Evolutionary conservation across 2,113 vertebrate species (phyloP).

Genomic region (Dunckerocampus dactyliophorus): DNA sequence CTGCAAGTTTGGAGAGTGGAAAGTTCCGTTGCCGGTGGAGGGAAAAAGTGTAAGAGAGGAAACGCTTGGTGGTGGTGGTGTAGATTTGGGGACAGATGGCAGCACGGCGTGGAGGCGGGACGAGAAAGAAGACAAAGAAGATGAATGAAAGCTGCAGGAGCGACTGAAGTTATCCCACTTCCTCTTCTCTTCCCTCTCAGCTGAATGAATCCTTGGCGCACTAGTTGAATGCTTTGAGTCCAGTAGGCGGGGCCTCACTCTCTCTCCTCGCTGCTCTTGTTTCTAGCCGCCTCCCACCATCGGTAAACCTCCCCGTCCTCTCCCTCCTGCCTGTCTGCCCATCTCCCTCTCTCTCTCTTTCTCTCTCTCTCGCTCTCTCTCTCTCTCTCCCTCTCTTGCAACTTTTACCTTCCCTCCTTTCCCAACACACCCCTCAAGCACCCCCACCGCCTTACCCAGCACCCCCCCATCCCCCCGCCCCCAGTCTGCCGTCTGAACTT

Average conservation of each 20-base stretch:
- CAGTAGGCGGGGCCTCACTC: constrained; percentile 19
- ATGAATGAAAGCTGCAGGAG: background rate
- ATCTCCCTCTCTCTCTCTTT: constrained; percentile 28
- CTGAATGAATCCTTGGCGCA: constrained; percentile 22
- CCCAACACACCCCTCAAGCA: background rate
- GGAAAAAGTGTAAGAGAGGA: constrained; percentile 25
- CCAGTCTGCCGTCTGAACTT: background rate
- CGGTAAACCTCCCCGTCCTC: background rate
- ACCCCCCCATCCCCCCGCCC: background rate
- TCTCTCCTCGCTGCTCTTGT: constrained; percentile 20
- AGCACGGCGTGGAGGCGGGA: constrained; percentile 55
- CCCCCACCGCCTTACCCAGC: background rate
- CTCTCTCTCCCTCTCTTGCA: constrained; percentile 38
- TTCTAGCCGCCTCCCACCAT: too few relatives aligned
- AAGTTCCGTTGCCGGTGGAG: background rate
- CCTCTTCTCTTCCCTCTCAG: background rate
- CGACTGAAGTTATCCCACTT: background rate
- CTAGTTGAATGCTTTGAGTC: constrained; percentile 37
- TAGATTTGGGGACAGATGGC: constrained; percentile 59
- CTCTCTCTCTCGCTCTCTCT: constrained; percentile 40
- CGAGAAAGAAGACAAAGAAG: constrained; percentile 31
- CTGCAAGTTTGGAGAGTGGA: constrained; percentile 15
- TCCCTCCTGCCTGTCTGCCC: background rate
- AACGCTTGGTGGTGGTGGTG: constrained; percentile 65
- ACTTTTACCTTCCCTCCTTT: constrained; percentile 35